Evolutionary conservation across 2,888 invertebrate species (phyloP).

Genomic region (Archips xylosteana): DNA sequence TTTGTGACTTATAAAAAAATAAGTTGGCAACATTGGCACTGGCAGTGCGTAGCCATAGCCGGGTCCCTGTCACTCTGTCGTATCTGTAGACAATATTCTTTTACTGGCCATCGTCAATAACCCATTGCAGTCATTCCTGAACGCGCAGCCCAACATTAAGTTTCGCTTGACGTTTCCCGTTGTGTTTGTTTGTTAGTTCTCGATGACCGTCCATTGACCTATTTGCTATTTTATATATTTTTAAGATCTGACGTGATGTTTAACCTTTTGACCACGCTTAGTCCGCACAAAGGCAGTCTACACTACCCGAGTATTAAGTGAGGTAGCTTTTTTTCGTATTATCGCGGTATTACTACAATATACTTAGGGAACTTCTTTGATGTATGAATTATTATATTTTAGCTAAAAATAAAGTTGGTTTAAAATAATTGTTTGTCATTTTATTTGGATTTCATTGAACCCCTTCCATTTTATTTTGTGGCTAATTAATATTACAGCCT

Average conservation of each 20-base stretch:
- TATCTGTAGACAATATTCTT: not conserved
- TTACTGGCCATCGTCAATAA: not conserved
- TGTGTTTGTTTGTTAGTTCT: constrained; percentile 53
- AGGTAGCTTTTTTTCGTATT: constrained; percentile 75
- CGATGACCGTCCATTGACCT: constrained; percentile 75
- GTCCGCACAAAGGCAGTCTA: constrained; percentile 58
- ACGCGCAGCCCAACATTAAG: constrained; percentile 36
- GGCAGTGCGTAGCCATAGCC: too few species aligned
- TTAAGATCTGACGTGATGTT: constrained; percentile 63
- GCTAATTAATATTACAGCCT: too few species aligned
- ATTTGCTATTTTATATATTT: constrained; percentile 53
- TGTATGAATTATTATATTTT: constrained; percentile 86
- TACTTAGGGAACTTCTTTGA: constrained; percentile 82
- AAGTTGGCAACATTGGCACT: too few species aligned
- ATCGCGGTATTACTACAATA: constrained; percentile 77
- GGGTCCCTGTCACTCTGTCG: not conserved
- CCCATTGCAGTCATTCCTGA: not conserved
- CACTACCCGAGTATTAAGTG: constrained; percentile 58
- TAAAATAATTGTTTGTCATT: constrained; percentile 70
- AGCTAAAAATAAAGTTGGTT: constrained; percentile 86
- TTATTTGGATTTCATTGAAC: constrained; percentile 54
- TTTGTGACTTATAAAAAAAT: too few species aligned
- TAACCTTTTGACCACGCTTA: constrained; percentile 44
- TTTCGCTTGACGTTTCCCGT: constrained; percentile 41
- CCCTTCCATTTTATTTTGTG: not conserved